Conservation (phyloP, 1,140 invertebrate genomes). For the Matsumurasca onukii region DNA sequence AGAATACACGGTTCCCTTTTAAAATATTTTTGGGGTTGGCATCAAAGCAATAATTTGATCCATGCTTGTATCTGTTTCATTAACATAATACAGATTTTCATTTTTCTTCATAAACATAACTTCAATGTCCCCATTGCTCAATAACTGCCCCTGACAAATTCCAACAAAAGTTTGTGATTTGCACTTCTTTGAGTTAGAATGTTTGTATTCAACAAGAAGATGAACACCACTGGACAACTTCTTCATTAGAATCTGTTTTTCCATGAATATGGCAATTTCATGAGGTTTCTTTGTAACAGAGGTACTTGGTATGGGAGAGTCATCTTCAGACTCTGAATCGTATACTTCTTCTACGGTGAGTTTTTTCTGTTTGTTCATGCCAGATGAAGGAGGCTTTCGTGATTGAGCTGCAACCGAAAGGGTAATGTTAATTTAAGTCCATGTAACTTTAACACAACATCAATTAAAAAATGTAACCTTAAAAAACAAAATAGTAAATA, state of each 20-base stretch:
- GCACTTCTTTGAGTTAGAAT: background rate
- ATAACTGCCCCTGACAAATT: background rate
- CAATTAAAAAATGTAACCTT: too few species aligned
- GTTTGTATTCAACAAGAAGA: background rate
- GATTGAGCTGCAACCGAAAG: background rate
- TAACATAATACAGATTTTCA: background rate
- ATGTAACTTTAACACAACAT: too few species aligned
- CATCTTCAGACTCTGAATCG: background rate
- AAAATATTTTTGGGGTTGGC: background rate
- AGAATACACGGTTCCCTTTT: background rate
- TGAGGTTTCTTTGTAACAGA: background rate
- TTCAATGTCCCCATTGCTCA: background rate
- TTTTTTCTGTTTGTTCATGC: background rate
- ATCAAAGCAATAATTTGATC: conserved; percentile 4
- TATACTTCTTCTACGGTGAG: background rate
- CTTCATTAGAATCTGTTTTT: background rate
- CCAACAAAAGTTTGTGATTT: background rate
- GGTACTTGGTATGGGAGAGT: background rate
- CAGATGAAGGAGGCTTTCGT: background rate
- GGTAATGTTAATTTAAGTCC: background rate
- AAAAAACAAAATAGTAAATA: too few species aligned
- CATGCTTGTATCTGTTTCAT: background rate
- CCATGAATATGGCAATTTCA: background rate
- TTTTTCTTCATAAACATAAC: background rate
- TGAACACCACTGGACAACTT: background rate